Evolutionary conservation across 2,797 vertebrate genomes (phyloP), one percentile per base, ranked within the genome.

Genomic region (Trachops cirrhosus): DNA sequence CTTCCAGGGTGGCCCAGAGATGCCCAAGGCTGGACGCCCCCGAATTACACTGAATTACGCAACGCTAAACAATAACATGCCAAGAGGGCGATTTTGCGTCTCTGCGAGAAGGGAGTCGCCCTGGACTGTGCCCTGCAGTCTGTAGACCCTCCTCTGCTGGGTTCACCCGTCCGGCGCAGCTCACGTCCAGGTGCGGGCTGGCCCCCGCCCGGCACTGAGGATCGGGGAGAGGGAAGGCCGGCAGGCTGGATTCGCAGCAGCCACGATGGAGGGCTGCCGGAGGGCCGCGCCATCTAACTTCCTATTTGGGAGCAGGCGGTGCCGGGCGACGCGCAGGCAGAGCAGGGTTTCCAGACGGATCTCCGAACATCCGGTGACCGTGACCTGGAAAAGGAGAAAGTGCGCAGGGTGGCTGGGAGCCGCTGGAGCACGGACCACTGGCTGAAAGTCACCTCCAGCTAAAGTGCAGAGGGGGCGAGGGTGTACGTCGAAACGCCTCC

Each of bases 401-500:
- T 3, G 0, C 1, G 7, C 8, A 21, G 46, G 57, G 24, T 0
- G 4, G 7, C 24, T 9, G 11, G 0, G 15, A 41, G 26, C 14
- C 1, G 64, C 21, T 3, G 24, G 52, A 7, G 26, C 29, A 3
- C 0, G 0, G 22, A 73, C 26, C 8, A 7, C 7, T 8, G 29
- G 24, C 32, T 1, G 24, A 6, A n/a, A 21, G 16, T 16, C 21
- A 41, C 39, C 41, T 59, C 10, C 39, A 12, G 10, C 12, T 10
- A 5, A 34, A 48, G 19, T 14, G 26, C 9, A 11, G 7, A 32
- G 10, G 12, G 0, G n/a, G 73, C n/a, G 22, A 24, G 3, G 19
- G 46, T 12, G 11, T 18, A 5, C 21, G 14, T 15, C 14, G 11
- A 64, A 44, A 24, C 15, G 18, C 6, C 24, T 15, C 37, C 9